phyloP scores from a whole-genome alignment of 2,888 invertebrate species.

The Acheta domesticus region DNA sequence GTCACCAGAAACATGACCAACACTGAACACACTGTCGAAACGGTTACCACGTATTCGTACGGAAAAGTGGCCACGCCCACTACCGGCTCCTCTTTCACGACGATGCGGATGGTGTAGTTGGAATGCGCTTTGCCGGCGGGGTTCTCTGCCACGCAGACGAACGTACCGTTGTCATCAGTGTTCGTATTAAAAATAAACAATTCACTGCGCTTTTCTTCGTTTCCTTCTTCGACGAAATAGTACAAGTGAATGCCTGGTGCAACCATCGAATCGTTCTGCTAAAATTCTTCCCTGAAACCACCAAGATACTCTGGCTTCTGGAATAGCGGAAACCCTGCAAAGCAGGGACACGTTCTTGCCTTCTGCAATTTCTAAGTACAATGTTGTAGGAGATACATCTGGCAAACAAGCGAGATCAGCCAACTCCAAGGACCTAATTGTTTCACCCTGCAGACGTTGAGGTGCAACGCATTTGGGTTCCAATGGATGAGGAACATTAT shows the following conservation, averaged over 20 bases:
- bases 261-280: constrained; percentile 69
- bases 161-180: constrained; percentile 78
- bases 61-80: constrained; percentile 66
- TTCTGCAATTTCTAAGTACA: constrained; percentile 72
- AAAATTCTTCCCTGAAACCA: constrained; percentile 61
- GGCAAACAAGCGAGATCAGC: constrained; percentile 79
- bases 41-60: constrained; percentile 66
- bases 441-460: constrained; percentile 60
- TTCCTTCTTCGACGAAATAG: constrained; percentile 69
- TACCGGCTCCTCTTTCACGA: constrained; percentile 69
- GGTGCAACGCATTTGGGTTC: constrained; percentile 77
- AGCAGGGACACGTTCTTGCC: constrained; percentile 77
- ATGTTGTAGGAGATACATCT: constrained; percentile 69
- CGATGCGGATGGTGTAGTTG: constrained; percentile 76
- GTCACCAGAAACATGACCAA: constrained; percentile 63
- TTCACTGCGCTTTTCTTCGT: constrained; percentile 72
- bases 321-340: constrained; percentile 76
- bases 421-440: constrained; percentile 64
- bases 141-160: constrained; percentile 81
- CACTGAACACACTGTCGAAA: constrained; percentile 63
- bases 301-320: constrained; percentile 80
- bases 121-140: constrained; percentile 74
- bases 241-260: constrained; percentile 64
- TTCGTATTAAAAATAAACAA: constrained; percentile 74
- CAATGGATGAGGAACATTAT: constrained; percentile 71